Percentiles rank a stretch among this genome's conserved stretches.
phyloP scores from a whole-genome alignment of 2,888 invertebrate species.

The Philopedon plagiatum region DNA sequence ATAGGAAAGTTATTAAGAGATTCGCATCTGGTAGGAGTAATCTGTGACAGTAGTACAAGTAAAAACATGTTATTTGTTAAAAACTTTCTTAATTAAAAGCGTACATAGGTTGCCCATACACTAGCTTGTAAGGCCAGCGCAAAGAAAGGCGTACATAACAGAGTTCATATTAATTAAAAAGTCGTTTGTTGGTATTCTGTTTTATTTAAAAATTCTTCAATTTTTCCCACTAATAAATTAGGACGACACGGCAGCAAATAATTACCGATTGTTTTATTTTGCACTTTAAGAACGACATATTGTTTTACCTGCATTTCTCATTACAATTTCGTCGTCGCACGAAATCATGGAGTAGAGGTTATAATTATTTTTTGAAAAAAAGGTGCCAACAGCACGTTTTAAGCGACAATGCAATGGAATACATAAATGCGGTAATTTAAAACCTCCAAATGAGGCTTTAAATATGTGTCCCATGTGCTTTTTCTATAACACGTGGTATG shows the following conservation, averaged over 20 bases:
- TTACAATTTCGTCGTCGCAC: conserved; percentile 6
- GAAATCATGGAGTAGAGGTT: conserved; percentile 27
- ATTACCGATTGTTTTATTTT: conserved; percentile 21
- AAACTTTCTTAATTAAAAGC: too few relatives aligned
- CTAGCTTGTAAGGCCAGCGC: too few relatives aligned
- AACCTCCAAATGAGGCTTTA: conserved; percentile 47
- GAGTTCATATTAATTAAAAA: too few relatives aligned
- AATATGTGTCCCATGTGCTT: conserved; percentile 46
- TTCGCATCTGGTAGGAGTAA: too few relatives aligned
- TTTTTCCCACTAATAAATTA: conserved; percentile 4
- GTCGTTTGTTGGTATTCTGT: too few relatives aligned
- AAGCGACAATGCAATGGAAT: conserved; percentile 44
- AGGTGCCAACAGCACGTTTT: conserved; percentile 47
- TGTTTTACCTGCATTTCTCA: conserved; percentile 30
- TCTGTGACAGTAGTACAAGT: too few relatives aligned
- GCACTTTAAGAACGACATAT: conserved; percentile 9
- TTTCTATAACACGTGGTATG: conserved; percentile 43
- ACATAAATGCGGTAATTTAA: conserved; percentile 48
- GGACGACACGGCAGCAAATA: conserved; percentile 7
- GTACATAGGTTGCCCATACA: too few relatives aligned
- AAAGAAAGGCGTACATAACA: too few relatives aligned
- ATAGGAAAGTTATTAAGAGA: too few relatives aligned
- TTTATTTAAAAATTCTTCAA: not conserved
- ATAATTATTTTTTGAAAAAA: conserved; percentile 49
- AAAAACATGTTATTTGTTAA: too few relatives aligned